phyloP scores from a whole-genome alignment of 2,113 vertebrate genomes.

The Esox niger region DNA sequence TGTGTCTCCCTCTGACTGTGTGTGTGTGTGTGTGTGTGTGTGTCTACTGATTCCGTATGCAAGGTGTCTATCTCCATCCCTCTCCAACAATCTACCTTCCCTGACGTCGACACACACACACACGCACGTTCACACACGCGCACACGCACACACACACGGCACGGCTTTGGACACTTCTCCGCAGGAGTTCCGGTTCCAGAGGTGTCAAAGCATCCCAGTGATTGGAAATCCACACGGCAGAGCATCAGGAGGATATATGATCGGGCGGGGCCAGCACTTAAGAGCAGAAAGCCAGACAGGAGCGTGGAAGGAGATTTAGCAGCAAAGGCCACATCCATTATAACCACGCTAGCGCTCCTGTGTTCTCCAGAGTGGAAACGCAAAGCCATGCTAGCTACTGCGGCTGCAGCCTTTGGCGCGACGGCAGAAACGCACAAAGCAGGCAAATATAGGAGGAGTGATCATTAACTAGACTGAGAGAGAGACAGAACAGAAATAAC shows the following conservation, averaged over 20 bases:
- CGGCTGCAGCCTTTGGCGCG: not conserved
- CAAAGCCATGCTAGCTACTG: conserved; percentile 1
- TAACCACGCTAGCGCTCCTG: conserved; percentile 4
- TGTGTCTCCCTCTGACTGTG: too few relatives aligned
- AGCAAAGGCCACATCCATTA: not conserved
- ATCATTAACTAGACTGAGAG: not conserved
- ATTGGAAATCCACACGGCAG: not conserved
- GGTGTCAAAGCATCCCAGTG: not conserved
- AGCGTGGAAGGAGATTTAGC: not conserved
- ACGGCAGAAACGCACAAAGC: conserved; percentile 12
- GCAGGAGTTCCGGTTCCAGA: not conserved
- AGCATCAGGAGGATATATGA: not conserved
- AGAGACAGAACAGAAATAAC: not conserved
- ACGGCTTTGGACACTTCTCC: not conserved
- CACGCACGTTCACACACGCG: too few relatives aligned
- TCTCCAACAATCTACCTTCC: too few relatives aligned
- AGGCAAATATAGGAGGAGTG: not conserved
- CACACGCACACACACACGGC: not conserved
- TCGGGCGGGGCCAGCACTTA: not conserved
- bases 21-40: too few relatives aligned
- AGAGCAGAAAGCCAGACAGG: not conserved
- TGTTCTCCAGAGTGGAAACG: not conserved
- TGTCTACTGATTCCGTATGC: too few relatives aligned
- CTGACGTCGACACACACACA: too few relatives aligned
- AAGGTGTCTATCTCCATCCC: too few relatives aligned